phyloP scores from a whole-genome alignment of 37 sponge, comb jelly and placozoan species.

The Petrosia ficiformis region DNA sequence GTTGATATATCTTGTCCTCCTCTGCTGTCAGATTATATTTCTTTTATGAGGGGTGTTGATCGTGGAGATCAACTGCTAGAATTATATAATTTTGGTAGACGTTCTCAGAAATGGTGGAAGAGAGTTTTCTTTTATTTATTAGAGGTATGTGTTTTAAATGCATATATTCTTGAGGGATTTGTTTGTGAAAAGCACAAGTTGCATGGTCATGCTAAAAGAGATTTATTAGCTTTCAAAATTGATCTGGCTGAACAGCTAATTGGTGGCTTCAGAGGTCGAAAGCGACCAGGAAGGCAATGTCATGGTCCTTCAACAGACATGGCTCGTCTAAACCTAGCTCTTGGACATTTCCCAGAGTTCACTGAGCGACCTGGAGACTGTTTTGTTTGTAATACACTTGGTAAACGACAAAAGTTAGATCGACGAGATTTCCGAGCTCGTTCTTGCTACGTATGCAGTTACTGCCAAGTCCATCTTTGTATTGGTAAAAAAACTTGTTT shows the following conservation, averaged over 20 bases:
- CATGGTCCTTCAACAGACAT: neutral
- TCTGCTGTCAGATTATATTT: conserved; percentile 17
- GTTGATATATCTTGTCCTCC: conserved; percentile 29
- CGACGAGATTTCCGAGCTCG: too few relatives aligned
- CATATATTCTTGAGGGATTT: conserved; percentile 27
- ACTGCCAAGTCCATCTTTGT: too few relatives aligned
- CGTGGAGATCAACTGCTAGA: too few relatives aligned
- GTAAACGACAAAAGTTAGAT: too few relatives aligned
- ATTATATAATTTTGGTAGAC: too few relatives aligned
- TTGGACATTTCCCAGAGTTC: neutral
- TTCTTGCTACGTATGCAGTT: too few relatives aligned
- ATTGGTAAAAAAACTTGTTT: too few relatives aligned
- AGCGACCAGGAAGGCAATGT: conserved; percentile 6
- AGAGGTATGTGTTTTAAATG: conserved; percentile 28
- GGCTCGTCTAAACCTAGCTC: neutral
- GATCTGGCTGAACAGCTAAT: conserved; percentile 13
- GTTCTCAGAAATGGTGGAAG: conserved; percentile 45
- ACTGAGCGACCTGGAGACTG: neutral
- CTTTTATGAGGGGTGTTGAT: conserved; percentile 52
- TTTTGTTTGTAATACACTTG: conserved; percentile 5
- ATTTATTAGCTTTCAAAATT: conserved; percentile 10
- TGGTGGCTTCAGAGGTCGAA: conserved; percentile 3
- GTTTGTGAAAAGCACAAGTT: neutral
- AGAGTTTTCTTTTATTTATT: conserved; percentile 22
- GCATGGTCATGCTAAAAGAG: conserved; percentile 1